Conservation (phyloP, 1,140 invertebrate species). For the Oryzaephilus surinamensis region DNA sequence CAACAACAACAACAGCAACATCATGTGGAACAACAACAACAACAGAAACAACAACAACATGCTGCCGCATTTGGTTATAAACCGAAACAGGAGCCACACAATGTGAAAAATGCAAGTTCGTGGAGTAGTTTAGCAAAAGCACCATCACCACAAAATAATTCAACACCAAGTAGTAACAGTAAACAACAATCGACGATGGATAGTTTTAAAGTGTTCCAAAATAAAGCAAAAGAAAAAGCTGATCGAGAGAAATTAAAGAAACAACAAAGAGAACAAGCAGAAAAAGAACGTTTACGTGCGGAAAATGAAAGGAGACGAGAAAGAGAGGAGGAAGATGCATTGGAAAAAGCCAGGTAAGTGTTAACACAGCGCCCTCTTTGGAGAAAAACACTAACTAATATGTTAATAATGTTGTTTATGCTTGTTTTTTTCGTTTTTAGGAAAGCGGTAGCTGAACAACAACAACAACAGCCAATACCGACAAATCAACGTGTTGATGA, state of each 20-base stretch:
- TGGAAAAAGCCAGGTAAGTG: constrained; percentile 53
- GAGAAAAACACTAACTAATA: background rate
- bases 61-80: no score
- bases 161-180: constrained; percentile 36
- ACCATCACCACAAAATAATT: constrained; percentile 56
- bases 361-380: background rate
- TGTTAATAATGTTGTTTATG: background rate
- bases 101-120: constrained; percentile 80
- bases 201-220: constrained; percentile 75
- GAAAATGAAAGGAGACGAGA: constrained; percentile 69
- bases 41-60: constrained; percentile 1
- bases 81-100: constrained; percentile 53
- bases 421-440: constrained; percentile 29
- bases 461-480: constrained; percentile 27
- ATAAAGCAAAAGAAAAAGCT: constrained; percentile 89
- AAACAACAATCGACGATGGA: constrained; percentile 53
- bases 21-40: background rate
- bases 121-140: constrained; percentile 86
- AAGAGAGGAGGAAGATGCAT: constrained; percentile 67
- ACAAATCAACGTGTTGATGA: constrained; percentile 33
- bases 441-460: constrained; percentile 43
- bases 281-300: constrained; percentile 64
- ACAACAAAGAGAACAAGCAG: constrained; percentile 72
- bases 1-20: constrained; percentile 8
- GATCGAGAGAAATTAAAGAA: constrained; percentile 73